Percentiles rank a stretch among this genome's conserved stretches.
phyloP scores from a whole-genome alignment of 23 tunicate genomes.

The Ciona savignyi region DNA sequence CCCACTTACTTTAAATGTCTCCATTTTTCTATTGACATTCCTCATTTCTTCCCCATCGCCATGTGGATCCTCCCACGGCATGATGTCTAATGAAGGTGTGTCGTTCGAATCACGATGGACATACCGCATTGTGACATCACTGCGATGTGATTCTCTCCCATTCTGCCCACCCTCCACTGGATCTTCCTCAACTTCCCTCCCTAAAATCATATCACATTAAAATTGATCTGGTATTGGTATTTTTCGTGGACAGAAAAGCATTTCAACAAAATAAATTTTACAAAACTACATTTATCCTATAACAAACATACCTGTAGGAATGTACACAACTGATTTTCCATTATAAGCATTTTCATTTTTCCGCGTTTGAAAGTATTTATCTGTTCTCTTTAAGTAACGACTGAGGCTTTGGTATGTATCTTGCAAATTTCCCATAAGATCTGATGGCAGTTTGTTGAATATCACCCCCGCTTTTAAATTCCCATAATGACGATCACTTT shows the following conservation, averaged over 20 bases:
- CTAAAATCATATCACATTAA: no score
- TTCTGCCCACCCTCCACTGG: neutral
- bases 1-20: no score
- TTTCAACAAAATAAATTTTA: no score
- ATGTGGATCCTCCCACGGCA: slow-evolving; percentile 52
- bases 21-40: no score
- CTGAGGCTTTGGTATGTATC: slow-evolving; percentile 23
- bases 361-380: neutral
- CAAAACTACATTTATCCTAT: no score
- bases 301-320: neutral
- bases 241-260: no score
- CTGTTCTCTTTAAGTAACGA: no score
- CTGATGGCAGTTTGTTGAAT: slow-evolving; percentile 42
- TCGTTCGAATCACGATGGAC: slow-evolving; percentile 42
- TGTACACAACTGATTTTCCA: neutral
- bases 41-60: neutral
- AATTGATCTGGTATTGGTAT: no score
- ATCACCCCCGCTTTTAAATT: slow-evolving; percentile 11
- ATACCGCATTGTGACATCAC: slow-evolving; percentile 16
- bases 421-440: slow-evolving; percentile 30
- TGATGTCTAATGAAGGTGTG: slow-evolving; percentile 33
- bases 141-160: neutral
- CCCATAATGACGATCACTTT: slow-evolving; percentile 16
- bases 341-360: no score
- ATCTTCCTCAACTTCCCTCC: neutral